phyloP scores from a whole-genome alignment of 1,140 invertebrate species.

The Drosophila leontia region DNA sequence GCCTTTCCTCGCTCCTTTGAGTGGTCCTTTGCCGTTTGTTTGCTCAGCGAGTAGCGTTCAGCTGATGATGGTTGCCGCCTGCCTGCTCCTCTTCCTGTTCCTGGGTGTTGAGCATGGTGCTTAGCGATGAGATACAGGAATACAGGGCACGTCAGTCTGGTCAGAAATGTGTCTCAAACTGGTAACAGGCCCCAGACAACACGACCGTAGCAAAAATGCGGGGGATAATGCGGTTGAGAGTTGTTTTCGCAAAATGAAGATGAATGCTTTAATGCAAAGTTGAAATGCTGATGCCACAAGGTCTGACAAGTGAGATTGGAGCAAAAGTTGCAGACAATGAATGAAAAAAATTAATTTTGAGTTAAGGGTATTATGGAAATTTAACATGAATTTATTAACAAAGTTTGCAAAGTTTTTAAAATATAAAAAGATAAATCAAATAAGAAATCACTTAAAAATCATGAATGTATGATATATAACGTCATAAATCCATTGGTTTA shows the following conservation, averaged over 20 bases:
- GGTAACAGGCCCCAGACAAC: conserved; percentile 36
- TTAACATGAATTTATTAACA: not conserved
- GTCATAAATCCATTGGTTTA: too few relatives aligned
- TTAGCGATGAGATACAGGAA: conserved; percentile 37
- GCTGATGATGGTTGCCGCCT: conserved; percentile 40
- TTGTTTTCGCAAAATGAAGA: conserved; percentile 62
- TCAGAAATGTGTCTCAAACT: conserved; percentile 40
- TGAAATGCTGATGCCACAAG: conserved; percentile 42
- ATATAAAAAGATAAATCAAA: too few relatives aligned
- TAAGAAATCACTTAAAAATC: too few relatives aligned
- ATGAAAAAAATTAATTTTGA: conserved; percentile 2
- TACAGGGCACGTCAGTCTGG: conserved; percentile 34
- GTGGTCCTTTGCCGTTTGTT: conserved; percentile 39
- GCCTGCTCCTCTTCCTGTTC: conserved; percentile 13
- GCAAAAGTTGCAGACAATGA: conserved; percentile 8
- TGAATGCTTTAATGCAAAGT: conserved; percentile 74
- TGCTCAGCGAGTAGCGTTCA: conserved; percentile 28
- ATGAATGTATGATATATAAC: too few relatives aligned
- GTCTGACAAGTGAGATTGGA: conserved; percentile 32
- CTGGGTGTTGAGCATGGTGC: conserved; percentile 37
- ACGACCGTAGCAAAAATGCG: conserved; percentile 12
- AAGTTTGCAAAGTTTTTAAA: not conserved
- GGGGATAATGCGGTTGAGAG: conserved; percentile 31
- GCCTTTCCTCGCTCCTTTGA: conserved; percentile 15
- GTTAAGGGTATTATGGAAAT: not conserved